Evolutionary conservation across 2,113 vertebrate genomes (phyloP).

Genomic region (Brachyhypopomus occidentalis): DNA sequence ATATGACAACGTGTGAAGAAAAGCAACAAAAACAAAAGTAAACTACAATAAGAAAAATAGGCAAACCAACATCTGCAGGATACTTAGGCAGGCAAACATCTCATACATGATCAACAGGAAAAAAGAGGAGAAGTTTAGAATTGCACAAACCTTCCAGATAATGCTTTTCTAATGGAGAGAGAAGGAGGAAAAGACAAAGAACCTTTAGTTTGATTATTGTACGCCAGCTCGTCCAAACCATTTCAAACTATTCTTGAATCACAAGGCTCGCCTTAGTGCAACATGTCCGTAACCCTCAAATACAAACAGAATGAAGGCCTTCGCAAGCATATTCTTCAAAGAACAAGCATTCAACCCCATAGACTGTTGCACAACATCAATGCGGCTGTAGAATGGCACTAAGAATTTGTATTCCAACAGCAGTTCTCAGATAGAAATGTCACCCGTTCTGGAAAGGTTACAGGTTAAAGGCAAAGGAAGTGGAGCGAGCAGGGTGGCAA

Average conservation of each 20-base stretch:
- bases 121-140: conserved; percentile 70
- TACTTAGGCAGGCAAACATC: conserved; percentile 72
- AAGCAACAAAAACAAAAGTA: neutral
- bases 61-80: conserved; percentile 75
- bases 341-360: neutral
- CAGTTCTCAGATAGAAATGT: neutral
- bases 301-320: conserved; percentile 1
- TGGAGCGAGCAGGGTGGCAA: too few species aligned
- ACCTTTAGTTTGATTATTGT: conserved; percentile 69
- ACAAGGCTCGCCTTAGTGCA: conserved; percentile 75
- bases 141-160: conserved; percentile 85
- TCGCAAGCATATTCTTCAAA: neutral
- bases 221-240: conserved; percentile 29
- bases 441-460: neutral
- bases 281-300: conserved; percentile 51
- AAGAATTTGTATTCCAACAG: neutral
- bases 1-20: neutral
- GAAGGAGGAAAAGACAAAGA: conserved; percentile 68
- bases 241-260: conserved; percentile 72
- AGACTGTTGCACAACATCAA: neutral
- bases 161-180: conserved; percentile 84
- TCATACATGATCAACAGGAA: conserved; percentile 62
- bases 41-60: conserved; percentile 68
- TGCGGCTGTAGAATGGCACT: neutral
- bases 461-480: too few species aligned